phyloP scores from a whole-genome alignment of 2,888 invertebrate species.

The Hybos culiciformis region DNA sequence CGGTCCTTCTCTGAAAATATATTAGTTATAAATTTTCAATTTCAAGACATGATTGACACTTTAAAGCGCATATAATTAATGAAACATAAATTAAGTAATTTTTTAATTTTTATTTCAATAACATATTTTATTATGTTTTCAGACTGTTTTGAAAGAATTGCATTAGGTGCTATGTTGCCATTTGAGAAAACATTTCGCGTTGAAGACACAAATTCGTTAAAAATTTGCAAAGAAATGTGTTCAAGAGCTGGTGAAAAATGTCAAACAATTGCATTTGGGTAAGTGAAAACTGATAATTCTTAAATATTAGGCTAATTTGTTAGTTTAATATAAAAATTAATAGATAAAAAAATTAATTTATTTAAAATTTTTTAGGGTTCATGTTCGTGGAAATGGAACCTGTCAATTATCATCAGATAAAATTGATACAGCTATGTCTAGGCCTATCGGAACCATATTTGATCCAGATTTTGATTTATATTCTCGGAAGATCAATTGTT shows the following conservation, averaged over 20 bases:
- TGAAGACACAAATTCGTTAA: conserved; percentile 44
- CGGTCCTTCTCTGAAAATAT: no score
- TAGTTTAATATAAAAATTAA: no score
- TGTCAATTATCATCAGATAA: conserved; percentile 41
- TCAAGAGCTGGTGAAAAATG: conserved; percentile 47
- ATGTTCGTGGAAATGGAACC: conserved; percentile 46
- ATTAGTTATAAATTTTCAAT: no score
- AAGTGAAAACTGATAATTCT: conserved; percentile 17
- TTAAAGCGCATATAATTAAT: no score
- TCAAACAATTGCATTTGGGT: conserved; percentile 52
- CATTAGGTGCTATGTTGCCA: conserved; percentile 48
- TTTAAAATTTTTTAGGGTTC: conserved; percentile 36
- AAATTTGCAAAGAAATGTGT: conserved; percentile 48
- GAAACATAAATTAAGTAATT: no score
- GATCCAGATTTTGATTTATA: conserved; percentile 52
- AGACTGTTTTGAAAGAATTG: conserved; percentile 53
- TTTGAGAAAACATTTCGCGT: conserved; percentile 45
- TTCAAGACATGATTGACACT: no score
- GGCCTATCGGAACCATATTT: conserved; percentile 39
- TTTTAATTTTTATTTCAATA: conserved; percentile 6
- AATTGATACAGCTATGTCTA: conserved; percentile 37
- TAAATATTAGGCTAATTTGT: background rate
- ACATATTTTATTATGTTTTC: conserved; percentile 15
- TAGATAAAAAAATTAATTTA: conserved; percentile 2
- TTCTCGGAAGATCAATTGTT: conserved; percentile 41